phyloP scores from a whole-genome alignment of 2,888 invertebrate genomes.

The Micoletzkya japonica region DNA sequence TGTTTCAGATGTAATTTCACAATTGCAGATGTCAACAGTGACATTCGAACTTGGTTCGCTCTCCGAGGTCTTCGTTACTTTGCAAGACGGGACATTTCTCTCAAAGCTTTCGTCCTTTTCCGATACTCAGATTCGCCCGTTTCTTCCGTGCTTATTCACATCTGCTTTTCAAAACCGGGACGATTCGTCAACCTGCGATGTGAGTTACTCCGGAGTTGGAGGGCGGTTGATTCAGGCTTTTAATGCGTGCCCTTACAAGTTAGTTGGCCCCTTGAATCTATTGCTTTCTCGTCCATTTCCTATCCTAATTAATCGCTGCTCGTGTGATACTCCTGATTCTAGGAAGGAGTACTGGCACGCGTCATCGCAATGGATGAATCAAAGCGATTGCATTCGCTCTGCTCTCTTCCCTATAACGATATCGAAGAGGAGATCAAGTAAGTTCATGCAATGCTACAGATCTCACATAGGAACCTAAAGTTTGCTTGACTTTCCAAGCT shows the following conservation, averaged over 20 bases:
- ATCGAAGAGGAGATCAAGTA: conserved; percentile 6
- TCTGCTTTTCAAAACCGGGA: background rate
- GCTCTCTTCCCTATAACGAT: background rate
- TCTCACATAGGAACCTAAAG: background rate
- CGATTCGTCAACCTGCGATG: background rate
- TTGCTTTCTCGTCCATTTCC: too few species aligned
- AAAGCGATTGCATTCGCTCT: conserved; percentile 15
- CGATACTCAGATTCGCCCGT: conserved; percentile 15
- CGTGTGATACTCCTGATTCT: background rate
- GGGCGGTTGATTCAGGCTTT: too few species aligned
- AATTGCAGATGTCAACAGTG: too few species aligned
- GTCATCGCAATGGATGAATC: conserved; percentile 21
- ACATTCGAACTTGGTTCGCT: too few species aligned
- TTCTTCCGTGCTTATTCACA: conserved; percentile 10
- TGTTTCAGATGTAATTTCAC: too few species aligned
- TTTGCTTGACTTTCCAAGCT: background rate
- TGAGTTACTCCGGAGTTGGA: too few species aligned
- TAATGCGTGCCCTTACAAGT: too few species aligned
- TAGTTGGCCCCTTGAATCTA: background rate
- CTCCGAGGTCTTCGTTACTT: conserved; percentile 7
- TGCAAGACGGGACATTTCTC: conserved; percentile 18
- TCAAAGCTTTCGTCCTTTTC: conserved; percentile 8
- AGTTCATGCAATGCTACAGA: background rate
- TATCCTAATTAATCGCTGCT: too few species aligned
- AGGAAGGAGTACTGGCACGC: conserved; percentile 14